Percentiles rank a stretch among this genome's conserved stretches.
Evolutionary conservation across 2,888 invertebrate species (phyloP).

Genomic region (Drosophila picticornis): DNA sequence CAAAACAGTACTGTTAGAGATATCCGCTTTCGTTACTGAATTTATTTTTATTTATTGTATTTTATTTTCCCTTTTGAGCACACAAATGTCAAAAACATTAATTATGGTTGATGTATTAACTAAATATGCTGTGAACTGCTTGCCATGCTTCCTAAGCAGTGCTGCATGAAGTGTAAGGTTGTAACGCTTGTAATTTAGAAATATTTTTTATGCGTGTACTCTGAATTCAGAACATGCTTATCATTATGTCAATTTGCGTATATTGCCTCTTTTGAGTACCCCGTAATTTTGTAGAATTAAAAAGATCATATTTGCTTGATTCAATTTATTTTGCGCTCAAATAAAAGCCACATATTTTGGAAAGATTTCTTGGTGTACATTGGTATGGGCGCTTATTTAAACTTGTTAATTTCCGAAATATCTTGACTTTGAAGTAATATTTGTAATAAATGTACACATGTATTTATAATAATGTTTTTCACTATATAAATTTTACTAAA

Average conservation of each 20-base stretch:
- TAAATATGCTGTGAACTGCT: not conserved
- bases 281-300: not conserved
- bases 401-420: constrained; percentile 24
- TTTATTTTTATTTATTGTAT: not conserved
- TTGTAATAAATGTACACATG: constrained; percentile 32
- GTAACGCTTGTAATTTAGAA: not conserved
- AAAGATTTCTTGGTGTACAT: constrained; percentile 33
- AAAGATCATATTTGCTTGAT: constrained; percentile 12
- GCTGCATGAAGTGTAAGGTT: not conserved
- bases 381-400: constrained; percentile 3
- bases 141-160: not conserved
- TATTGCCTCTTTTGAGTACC: not conserved
- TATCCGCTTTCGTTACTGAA: not conserved
- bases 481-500: constrained; percentile 63
- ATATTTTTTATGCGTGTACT: not conserved
- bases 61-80: not conserved
- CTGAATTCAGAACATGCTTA: no score
- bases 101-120: not conserved
- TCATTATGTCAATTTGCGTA: not conserved
- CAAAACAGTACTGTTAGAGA: not conserved
- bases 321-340: constrained; percentile 65
- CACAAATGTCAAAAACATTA: not conserved
- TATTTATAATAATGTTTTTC: constrained; percentile 30
- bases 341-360: constrained; percentile 54
- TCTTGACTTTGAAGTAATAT: constrained; percentile 39